Conservation (phyloP, 2,888 invertebrate genomes). For the Scaptomyza caliginosa region DNA sequence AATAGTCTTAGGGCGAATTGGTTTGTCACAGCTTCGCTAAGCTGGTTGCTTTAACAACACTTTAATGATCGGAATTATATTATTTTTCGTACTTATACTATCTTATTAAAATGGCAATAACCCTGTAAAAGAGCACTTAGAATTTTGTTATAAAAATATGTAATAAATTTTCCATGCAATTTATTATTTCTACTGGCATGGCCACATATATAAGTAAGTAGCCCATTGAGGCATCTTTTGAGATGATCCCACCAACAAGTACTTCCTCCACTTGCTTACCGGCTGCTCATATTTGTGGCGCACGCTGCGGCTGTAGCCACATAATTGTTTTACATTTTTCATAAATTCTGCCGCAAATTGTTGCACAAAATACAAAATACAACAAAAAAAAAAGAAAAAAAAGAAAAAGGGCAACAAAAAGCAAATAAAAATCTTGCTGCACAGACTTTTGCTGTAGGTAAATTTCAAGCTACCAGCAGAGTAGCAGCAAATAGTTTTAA, state of each 20-base stretch:
- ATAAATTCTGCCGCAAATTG: constrained; percentile 67
- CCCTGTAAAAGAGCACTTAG: too few species aligned
- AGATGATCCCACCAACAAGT: constrained; percentile 12
- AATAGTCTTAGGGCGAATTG: too few species aligned
- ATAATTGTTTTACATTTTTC: constrained; percentile 71
- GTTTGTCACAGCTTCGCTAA: too few species aligned
- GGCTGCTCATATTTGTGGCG: constrained; percentile 30
- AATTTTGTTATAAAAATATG: background rate
- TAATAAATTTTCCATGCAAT: background rate
- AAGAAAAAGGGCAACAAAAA: constrained; percentile 5
- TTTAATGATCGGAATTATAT: too few species aligned
- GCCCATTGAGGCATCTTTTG: constrained; percentile 3
- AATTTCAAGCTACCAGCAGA: constrained; percentile 33
- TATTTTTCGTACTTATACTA: too few species aligned
- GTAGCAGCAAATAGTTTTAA: constrained; percentile 63
- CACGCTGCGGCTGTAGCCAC: constrained; percentile 43
- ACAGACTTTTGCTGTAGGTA: constrained; percentile 28
- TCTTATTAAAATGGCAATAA: background rate
- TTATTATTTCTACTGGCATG: background rate
- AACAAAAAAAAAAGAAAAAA: constrained; percentile 8
- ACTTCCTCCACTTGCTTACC: background rate
- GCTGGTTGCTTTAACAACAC: too few species aligned
- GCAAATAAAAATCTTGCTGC: background rate
- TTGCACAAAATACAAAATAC: constrained; percentile 26
- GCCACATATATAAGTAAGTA: background rate